Base-by-base conservation (phyloP, 1,140 invertebrate genomes). In the Lordiphosa clarofinis region DNA sequence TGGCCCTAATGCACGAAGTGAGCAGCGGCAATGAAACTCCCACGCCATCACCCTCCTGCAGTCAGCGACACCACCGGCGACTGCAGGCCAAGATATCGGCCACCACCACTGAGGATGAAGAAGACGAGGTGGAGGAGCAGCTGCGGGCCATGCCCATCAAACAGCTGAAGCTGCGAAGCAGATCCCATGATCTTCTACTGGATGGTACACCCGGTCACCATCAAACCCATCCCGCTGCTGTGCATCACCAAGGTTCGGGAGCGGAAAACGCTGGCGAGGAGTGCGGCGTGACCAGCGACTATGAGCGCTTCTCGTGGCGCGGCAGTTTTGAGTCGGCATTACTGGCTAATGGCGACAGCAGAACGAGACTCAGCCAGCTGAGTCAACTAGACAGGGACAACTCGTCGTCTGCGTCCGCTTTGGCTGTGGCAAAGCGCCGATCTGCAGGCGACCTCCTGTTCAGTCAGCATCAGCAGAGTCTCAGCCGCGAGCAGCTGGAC, bases 1-100 rank as follows among this genome's bases (percentile, higher is more conserved):
- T 96, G 2, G 95, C 96, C 0, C 90, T 97, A 28, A 98, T 98
- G 96, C 96, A 97, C 81, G 96, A 97, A 82, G 96, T 97, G 3
- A 95, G 94, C 11, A 94, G 93, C 56, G 94, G 94, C 24, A 88
- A 82, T 36, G 92, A 93, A 87, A 89, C 47, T 87, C 90, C 67
- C 73, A 90, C 68, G 24, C 90, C 91, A 1, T 89, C 90, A 67
- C 90, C 90, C 68, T 63, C 90, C 1, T 62, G 75, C 5, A 89
- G 91, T 10, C 66, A 69, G 35, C 56, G 65, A 0, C 66, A 71
- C 15, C 66, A 70, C 6, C 89, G 92, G 3, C 81, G 91, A 8
- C 66, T 91, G 46, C 91, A 91, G 49, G 90, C 90, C 35, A 92
- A 92, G 71, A 89, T 91, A 6, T 92, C 93, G 1, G 94, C 94